These are phyloP conservation scores for Deilephila porcellus DNA, from an alignment of 2,888 invertebrate genomes.

Conservation along the genomic window DNA sequence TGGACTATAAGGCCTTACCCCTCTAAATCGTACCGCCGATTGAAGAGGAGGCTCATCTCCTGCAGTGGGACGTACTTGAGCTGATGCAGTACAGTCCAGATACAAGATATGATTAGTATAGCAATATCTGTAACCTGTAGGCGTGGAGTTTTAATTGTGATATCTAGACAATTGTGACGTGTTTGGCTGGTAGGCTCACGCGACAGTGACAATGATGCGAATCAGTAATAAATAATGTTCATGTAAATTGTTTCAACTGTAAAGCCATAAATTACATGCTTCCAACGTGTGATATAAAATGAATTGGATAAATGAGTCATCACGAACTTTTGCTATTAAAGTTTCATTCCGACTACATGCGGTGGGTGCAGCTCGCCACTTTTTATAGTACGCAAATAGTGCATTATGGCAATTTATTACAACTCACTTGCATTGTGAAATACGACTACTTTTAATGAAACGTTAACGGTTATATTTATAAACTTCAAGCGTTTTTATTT, in stretches of 20 bases:
- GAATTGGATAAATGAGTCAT: slow-evolving; percentile 6
- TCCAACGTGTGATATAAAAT: background rate
- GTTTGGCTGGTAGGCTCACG: too few relatives aligned
- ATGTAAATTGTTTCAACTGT: background rate
- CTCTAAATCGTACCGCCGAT: too few relatives aligned
- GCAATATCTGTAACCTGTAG: too few relatives aligned
- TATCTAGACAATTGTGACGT: too few relatives aligned
- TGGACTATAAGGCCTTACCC: too few relatives aligned
- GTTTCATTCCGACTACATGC: background rate
- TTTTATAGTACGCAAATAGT: slow-evolving; percentile 3
- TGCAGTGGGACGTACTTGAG: too few relatives aligned
- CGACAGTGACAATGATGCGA: too few relatives aligned
- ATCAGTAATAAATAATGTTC: background rate
- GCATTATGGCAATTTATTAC: background rate
- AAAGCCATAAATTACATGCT: background rate
- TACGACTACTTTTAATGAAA: background rate
- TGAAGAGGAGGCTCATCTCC: too few relatives aligned
- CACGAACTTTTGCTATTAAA: background rate
- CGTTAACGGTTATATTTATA: background rate
- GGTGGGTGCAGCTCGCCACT: background rate
- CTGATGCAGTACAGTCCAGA: too few relatives aligned
- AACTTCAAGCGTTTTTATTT: background rate
- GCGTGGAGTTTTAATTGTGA: too few relatives aligned
- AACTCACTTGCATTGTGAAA: background rate
- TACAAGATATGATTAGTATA: too few relatives aligned